These are phyloP conservation scores for Bombyx mandarina DNA, from an alignment of 1,140 invertebrate species.

Conservation along the genomic window DNA sequence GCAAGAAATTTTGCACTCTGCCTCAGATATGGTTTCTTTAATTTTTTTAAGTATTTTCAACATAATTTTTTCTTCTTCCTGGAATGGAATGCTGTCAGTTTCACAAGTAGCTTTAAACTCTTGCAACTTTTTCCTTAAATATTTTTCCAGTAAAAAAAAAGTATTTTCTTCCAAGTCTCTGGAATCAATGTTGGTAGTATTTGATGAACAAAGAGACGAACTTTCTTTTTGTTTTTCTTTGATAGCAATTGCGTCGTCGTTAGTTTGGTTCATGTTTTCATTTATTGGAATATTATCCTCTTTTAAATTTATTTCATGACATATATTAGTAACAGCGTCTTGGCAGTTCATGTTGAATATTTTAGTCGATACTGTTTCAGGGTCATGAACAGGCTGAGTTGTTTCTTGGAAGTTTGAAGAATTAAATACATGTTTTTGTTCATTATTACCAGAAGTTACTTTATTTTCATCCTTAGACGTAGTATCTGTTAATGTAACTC, in stretches of 20 bases:
- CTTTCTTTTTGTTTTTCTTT: constrained; percentile 5
- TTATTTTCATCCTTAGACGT: constrained; percentile 10
- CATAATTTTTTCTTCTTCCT: constrained; percentile 42
- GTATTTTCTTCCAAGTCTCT: constrained; percentile 51
- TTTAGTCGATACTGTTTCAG: no score
- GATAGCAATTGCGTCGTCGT: no score
- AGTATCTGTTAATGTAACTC: constrained; percentile 35
- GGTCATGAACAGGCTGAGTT: no score
- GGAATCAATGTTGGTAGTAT: constrained; percentile 19
- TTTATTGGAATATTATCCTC: no score
- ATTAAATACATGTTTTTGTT: not conserved
- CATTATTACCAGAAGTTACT: not conserved
- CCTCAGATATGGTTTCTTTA: constrained; percentile 45
- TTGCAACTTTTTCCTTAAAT: constrained; percentile 42
- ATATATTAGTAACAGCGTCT: no score
- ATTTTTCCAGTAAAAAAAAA: constrained; percentile 48
- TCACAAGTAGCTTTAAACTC: constrained; percentile 27
- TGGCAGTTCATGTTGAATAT: no score
- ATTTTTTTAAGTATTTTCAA: constrained; percentile 35
- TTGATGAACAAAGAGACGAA: constrained; percentile 42
- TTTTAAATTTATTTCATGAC: no score
- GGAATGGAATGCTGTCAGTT: constrained; percentile 23
- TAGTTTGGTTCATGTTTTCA: no score
- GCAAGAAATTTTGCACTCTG: constrained; percentile 27
- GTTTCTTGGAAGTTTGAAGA: no score